phyloP scores from a whole-genome alignment of 1,140 invertebrate species.

The Epicauta chinensis region DNA sequence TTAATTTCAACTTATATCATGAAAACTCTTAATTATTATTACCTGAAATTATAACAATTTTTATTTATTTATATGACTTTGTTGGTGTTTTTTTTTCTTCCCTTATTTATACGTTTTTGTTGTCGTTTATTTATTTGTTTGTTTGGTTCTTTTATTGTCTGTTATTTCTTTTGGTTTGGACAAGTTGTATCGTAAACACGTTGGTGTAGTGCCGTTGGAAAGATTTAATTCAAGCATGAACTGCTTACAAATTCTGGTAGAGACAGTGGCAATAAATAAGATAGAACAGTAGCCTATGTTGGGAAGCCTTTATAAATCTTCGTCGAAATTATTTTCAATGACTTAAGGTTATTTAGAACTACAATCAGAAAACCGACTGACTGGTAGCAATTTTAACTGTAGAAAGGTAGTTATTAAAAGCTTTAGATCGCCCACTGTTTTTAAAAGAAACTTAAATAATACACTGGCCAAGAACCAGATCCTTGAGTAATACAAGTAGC shows the following conservation, averaged over 20 bases:
- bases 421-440: constrained; percentile 29
- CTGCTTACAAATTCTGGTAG: constrained; percentile 11
- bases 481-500: constrained; percentile 28
- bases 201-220: too few relatives aligned
- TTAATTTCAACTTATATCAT: too few relatives aligned
- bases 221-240: neutral
- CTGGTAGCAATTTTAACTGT: constrained; percentile 21
- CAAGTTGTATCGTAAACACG: too few relatives aligned
- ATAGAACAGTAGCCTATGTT: constrained; percentile 4
- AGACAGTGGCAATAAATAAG: constrained; percentile 10
- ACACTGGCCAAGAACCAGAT: constrained; percentile 20
- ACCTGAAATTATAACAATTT: too few relatives aligned
- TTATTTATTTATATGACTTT: too few relatives aligned
- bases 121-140: too few relatives aligned
- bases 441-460: constrained; percentile 20
- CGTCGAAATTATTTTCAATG: constrained; percentile 11
- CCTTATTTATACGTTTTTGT: too few relatives aligned
- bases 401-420: constrained; percentile 27
- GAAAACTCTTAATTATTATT: too few relatives aligned
- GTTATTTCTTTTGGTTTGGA: too few relatives aligned
- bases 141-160: too few relatives aligned
- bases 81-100: too few relatives aligned
- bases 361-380: constrained; percentile 6
- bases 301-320: constrained; percentile 11
- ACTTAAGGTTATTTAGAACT: constrained; percentile 12